Conservation (phyloP, 2,113 vertebrate genomes). For the Halichoerus grypus region DNA sequence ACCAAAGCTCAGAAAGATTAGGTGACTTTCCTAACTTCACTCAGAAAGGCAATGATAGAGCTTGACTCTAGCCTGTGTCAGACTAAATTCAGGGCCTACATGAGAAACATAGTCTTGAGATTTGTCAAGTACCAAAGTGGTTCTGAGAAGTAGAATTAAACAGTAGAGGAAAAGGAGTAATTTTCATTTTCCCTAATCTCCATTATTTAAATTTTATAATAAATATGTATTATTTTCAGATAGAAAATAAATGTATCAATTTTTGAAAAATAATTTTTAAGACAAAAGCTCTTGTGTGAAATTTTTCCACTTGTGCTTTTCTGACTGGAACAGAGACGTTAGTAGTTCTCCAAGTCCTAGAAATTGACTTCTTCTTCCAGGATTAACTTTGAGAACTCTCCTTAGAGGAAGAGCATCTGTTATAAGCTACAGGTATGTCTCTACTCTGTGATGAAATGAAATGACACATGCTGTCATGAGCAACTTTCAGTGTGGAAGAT, state of each 20-base stretch:
- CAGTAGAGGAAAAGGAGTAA: neutral
- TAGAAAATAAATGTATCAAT: neutral
- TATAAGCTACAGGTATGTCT: neutral
- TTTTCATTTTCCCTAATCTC: neutral
- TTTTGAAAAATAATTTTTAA: neutral
- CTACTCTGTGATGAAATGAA: neutral
- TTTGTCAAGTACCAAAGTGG: neutral
- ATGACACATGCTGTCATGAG: neutral
- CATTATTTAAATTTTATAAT: constrained; percentile 16
- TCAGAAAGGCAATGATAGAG: neutral
- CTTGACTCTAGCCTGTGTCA: neutral
- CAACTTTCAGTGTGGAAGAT: neutral
- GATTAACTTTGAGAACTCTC: neutral
- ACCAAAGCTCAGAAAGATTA: neutral
- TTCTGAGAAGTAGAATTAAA: neutral
- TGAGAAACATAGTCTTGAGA: neutral
- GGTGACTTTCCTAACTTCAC: neutral
- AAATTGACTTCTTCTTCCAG: neutral
- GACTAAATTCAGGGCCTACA: neutral
- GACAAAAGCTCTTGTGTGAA: neutral
- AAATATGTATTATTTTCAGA: neutral
- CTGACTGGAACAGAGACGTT: neutral
- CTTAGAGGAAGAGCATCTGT: neutral
- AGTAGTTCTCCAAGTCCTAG: neutral
- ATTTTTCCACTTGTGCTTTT: neutral